Percentiles rank a stretch among this genome's conserved stretches.
phyloP scores from a whole-genome alignment of 2,888 invertebrate species.

The Oxyteleia sp. region DNA sequence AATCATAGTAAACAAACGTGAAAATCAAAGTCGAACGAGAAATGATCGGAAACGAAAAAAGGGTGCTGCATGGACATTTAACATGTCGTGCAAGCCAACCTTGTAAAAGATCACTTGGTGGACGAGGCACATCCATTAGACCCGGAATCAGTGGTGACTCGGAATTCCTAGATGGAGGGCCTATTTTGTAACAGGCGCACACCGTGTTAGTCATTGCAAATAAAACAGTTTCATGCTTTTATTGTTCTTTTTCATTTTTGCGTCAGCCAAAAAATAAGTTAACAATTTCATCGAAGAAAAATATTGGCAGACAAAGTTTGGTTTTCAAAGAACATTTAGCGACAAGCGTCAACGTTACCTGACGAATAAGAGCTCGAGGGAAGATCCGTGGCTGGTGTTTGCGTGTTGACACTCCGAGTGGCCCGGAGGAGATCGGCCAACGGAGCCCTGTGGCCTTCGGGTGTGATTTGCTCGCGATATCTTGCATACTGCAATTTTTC shows the following conservation, averaged over 20 bases:
- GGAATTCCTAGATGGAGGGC: slow-evolving; percentile 90
- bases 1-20: too few species aligned
- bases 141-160: slow-evolving; percentile 91
- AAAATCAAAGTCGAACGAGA: too few species aligned
- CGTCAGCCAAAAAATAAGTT: not conserved
- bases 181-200: slow-evolving; percentile 87
- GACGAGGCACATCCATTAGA: slow-evolving; percentile 89
- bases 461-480: slow-evolving; percentile 90
- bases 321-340: slow-evolving; percentile 1
- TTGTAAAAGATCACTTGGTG: slow-evolving; percentile 89
- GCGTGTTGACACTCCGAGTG: slow-evolving; percentile 92
- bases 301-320: slow-evolving; percentile 4
- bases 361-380: slow-evolving; percentile 91
- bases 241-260: slow-evolving; percentile 5
- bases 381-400: slow-evolving; percentile 93
- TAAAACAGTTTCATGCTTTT: slow-evolving; percentile 23
- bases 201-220: slow-evolving; percentile 78
- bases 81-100: too few species aligned
- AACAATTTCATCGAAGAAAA: slow-evolving; percentile 9
- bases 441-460: slow-evolving; percentile 95
- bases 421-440: slow-evolving; percentile 92
- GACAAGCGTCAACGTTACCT: slow-evolving; percentile 88
- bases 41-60: too few species aligned
- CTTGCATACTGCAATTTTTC: slow-evolving; percentile 82
- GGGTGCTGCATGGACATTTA: too few species aligned